Evolutionary conservation across 2,797 vertebrate genomes (phyloP), one percentile per base, ranked within the genome.

Genomic region (Paratrypauchen microcephalus): DNA sequence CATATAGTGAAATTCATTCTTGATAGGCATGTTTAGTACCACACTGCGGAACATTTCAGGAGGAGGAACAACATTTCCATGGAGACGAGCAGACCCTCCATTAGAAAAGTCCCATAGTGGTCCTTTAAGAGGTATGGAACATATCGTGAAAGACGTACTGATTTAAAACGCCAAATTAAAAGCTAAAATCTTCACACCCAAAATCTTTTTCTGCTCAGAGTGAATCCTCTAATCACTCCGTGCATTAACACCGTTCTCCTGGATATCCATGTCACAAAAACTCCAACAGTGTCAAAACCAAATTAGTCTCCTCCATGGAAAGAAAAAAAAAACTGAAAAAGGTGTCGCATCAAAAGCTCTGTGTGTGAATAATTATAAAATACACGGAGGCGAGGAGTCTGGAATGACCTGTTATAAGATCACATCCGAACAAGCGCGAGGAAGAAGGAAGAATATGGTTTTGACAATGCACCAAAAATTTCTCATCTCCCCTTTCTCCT

Each of bases 331-430:
- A 41, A 41, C 11, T 15, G 12, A 45, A 45, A 45, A 45, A 45
- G 52, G 52, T 55, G 52, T 55, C 21, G 52, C 11, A 55, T 55
- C 52, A 55, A 55, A 47, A 55, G 52, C 52, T 19, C 19, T 2
- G 19, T 15, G n/a, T 55, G 52, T 55, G 52, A 55, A 55, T 55
- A 55, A 55, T 55, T 55, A 55, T 55, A 23, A 55, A 23, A 55
- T 13, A 55, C 21, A 23, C 4, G 21, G 52, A 55, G 52, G 3
- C 19, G 50, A 52, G 50, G 19, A 52, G 50, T n/a, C 21, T 55
- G 52, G 52, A 55, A 55, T 55, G 23, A 55, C 52, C 52, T 23
- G 52, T 55, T 55, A 55, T 55, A 55, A 55, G 52, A 55, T 55
- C 52, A 55, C 21, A 23, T 12, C 9, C n/a, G 50, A 54, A 52